A percentile compares a stretch with the other conserved stretches of the same genome.
phyloP scores from a whole-genome alignment of 2,113 vertebrate species.

The Mugil cephalus region DNA sequence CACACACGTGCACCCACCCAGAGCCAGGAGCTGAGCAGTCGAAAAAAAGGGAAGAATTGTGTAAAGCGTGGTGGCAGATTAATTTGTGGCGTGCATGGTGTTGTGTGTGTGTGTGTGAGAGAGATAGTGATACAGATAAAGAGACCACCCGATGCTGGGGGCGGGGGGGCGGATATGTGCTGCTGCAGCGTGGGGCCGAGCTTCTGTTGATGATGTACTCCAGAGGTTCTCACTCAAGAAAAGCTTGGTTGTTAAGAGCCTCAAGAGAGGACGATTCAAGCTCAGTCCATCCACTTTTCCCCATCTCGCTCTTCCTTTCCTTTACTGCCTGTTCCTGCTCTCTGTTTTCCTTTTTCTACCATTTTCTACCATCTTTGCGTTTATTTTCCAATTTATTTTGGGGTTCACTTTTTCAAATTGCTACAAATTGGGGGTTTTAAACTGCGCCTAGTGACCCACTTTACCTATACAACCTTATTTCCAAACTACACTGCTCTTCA shows the following conservation, averaged over 20 bases:
- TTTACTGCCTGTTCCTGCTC: constrained; percentile 13
- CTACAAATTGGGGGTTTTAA: too few species aligned
- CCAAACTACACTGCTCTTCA: too few species aligned
- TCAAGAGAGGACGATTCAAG: constrained; percentile 13
- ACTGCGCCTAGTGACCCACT: too few species aligned
- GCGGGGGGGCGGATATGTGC: constrained; percentile 28
- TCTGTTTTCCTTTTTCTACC: background rate
- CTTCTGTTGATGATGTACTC: constrained; percentile 10
- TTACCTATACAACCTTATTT: too few species aligned
- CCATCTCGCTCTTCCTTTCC: constrained; percentile 16
- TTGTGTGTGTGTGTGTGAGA: background rate
- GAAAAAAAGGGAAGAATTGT: constrained; percentile 55
- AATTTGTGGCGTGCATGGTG: constrained; percentile 34
- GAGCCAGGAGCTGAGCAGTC: constrained; percentile 58
- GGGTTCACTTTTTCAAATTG: too few species aligned
- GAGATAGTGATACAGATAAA: background rate
- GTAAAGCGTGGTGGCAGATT: constrained; percentile 60
- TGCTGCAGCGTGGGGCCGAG: background rate
- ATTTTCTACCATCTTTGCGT: rapidly evolving
- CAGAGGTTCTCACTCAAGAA: constrained; percentile 29
- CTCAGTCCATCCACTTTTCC: constrained; percentile 34
- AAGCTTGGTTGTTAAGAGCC: constrained; percentile 17
- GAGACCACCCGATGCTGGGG: background rate
- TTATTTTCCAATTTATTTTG: background rate
- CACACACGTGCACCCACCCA: background rate